These are phyloP conservation scores for Schizotus pectinicornis DNA, from an alignment of 2,888 invertebrate genomes.

Conservation along the genomic window DNA sequence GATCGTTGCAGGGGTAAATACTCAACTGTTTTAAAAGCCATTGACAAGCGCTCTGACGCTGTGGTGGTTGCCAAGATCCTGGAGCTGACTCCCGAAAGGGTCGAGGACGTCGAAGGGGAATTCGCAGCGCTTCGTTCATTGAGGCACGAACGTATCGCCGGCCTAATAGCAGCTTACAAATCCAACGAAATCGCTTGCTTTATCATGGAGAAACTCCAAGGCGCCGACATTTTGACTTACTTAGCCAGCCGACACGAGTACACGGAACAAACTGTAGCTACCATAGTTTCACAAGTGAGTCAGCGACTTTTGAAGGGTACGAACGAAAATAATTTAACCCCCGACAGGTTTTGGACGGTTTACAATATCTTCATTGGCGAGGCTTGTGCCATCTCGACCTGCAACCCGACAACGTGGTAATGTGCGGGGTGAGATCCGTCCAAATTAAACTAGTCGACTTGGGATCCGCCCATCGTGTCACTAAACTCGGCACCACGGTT, in stretches of 20 bases:
- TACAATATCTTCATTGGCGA: conserved; percentile 95
- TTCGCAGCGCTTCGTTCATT: conserved; percentile 82
- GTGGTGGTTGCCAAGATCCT: conserved; percentile 86
- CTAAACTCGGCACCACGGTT: conserved; percentile 77
- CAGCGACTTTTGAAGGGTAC: background rate
- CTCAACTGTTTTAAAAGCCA: conserved; percentile 82
- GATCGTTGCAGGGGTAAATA: conserved; percentile 73
- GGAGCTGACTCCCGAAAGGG: conserved; percentile 70
- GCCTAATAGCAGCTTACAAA: conserved; percentile 74
- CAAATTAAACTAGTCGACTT: conserved; percentile 93
- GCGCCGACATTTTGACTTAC: conserved; percentile 90
- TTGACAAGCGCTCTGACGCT: conserved; percentile 76
- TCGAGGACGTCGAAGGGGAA: conserved; percentile 75
- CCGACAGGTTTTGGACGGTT: conserved; percentile 74
- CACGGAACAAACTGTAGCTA: conserved; percentile 89
- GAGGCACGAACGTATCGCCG: conserved; percentile 87
- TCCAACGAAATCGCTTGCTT: conserved; percentile 76
- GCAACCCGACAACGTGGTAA: conserved; percentile 94
- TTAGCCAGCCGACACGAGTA: conserved; percentile 89
- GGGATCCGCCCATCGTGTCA: conserved; percentile 83
- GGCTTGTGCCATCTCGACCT: conserved; percentile 88
- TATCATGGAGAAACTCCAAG: conserved; percentile 84
- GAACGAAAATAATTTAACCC: background rate
- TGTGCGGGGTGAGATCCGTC: conserved; percentile 82
- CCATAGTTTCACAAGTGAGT: conserved; percentile 77